Base-by-base conservation (phyloP, 1,140 invertebrate species). In the Drosophila elegans region DNA sequence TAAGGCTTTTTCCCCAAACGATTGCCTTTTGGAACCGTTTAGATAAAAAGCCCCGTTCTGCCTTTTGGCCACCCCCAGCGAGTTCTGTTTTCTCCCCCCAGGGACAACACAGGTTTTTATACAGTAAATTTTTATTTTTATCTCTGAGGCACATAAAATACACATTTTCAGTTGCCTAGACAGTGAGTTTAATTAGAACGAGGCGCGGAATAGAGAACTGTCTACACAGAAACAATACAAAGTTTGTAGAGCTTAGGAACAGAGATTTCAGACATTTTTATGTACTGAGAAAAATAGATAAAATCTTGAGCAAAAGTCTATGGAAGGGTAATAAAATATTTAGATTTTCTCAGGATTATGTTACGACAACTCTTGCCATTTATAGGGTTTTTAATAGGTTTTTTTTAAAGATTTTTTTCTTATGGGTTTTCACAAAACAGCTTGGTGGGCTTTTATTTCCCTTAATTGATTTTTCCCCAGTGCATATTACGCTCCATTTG, bases 161-260 rank as follows among this genome's bases (percentile, higher is more conserved):
- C 64, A 68, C 62, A 77, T 77, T 68, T 77, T 77, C 74, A 60
- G 74, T 69, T 77, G 74, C 74, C 74, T 69, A 77, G 63, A 75
- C 74, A 77, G 63, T 75, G 61, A 52, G 61, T 77, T 77, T 77
- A 77, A 77, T 77, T 77, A 77, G 77, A 77, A 77, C 63, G 63
- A 68, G 73, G 63, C 64, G 53, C 21, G 29, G 73, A 49, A 53
- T 42, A 39, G 46, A 54, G 27, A 46, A 51, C 71, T 63, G 45
- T 56, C 27, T 54, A 51, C 53, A 74, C 25, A n/a, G 66, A 29
- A 71, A 74, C 72, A 74, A 62, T 74, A 54, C 44, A 27, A 41
- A 25, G 34, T 46, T 72, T 32, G 12, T 16, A 3, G 27, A 16
- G 60, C 60, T 10, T 16, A 34, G 11, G 32, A 60, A 12, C 38